A percentile compares a stretch with the other conserved stretches of the same genome.
Conservation (phyloP, 2,888 invertebrate species). For the Bombylius discolor region DNA sequence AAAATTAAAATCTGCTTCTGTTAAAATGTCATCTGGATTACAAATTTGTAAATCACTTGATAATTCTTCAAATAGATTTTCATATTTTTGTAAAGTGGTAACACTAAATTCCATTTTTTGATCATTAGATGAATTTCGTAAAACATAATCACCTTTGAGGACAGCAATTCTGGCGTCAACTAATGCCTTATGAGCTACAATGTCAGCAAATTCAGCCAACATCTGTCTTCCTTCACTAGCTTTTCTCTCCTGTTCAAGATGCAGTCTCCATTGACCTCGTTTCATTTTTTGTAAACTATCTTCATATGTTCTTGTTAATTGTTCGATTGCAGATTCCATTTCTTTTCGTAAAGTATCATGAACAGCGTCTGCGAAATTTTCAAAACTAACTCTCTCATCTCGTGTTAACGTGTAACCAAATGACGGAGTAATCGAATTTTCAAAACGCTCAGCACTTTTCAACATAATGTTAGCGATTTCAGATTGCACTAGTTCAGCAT, state of each 20-base stretch:
- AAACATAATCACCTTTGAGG: constrained; percentile 43
- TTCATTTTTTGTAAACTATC: constrained; percentile 48
- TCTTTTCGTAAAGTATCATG: constrained; percentile 56
- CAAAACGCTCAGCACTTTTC: constrained; percentile 56
- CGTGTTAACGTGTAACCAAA: constrained; percentile 51
- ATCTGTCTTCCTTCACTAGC: constrained; percentile 39
- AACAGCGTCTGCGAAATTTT: constrained; percentile 62
- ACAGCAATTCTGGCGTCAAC: constrained; percentile 64
- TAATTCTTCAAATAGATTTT: constrained; percentile 28
- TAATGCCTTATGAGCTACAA: constrained; percentile 59
- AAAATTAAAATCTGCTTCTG: constrained; percentile 30
- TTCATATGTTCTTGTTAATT: constrained; percentile 54
- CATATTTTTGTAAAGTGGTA: constrained; percentile 26
- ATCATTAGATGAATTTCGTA: neutral
- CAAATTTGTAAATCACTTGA: constrained; percentile 26
- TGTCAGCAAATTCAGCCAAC: constrained; percentile 53
- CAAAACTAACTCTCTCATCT: constrained; percentile 54
- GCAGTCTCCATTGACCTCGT: constrained; percentile 36
- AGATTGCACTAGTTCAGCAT: constrained; percentile 60
- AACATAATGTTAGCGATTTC: constrained; percentile 62
- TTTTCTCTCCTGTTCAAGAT: constrained; percentile 39
- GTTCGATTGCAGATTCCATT: constrained; percentile 56
- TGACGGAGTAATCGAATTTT: constrained; percentile 43
- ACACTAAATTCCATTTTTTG: constrained; percentile 17
- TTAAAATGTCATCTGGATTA: constrained; percentile 27